Evolutionary conservation across 2,113 vertebrate genomes (phyloP).

Genomic region (Phoenicopterus ruber): DNA sequence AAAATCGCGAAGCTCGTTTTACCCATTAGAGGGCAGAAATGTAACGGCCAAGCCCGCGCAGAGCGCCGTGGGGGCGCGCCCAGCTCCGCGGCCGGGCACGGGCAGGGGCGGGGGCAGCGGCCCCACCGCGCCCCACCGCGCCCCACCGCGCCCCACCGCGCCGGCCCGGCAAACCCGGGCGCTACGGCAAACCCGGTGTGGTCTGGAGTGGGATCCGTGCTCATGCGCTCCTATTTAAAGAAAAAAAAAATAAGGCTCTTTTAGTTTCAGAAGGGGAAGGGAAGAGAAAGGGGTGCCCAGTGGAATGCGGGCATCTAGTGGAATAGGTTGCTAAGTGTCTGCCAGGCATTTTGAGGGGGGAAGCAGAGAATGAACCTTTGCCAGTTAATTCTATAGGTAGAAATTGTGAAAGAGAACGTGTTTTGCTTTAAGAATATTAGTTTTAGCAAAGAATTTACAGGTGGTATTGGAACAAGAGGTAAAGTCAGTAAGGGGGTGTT

Average conservation of each 20-base stretch:
- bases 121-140: fast-evolving
- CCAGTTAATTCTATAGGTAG: background rate
- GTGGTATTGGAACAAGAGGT: background rate
- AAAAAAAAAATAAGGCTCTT: background rate
- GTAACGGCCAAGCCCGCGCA: background rate
- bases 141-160: too few species aligned
- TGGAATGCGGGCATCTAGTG: fast-evolving
- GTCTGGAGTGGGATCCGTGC: background rate
- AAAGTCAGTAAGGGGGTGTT: background rate
- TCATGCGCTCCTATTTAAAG: fast-evolving
- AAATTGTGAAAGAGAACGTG: background rate
- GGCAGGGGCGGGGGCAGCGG: too few species aligned
- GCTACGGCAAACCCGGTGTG: background rate
- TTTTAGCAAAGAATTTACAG: background rate
- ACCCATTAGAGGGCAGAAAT: conserved; percentile 58
- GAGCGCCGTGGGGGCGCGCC: background rate
- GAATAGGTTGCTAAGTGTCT: background rate
- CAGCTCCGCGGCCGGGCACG: background rate
- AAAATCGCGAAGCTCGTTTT: background rate
- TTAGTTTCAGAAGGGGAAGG: background rate
- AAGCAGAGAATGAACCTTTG: too few species aligned
- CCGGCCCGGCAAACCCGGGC: background rate
- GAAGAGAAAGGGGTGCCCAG: too few species aligned
- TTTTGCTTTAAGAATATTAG: background rate
- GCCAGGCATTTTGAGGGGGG: background rate